Evolutionary conservation across 2,888 invertebrate species (phyloP).

Genomic region (Entomobrya proxima): DNA sequence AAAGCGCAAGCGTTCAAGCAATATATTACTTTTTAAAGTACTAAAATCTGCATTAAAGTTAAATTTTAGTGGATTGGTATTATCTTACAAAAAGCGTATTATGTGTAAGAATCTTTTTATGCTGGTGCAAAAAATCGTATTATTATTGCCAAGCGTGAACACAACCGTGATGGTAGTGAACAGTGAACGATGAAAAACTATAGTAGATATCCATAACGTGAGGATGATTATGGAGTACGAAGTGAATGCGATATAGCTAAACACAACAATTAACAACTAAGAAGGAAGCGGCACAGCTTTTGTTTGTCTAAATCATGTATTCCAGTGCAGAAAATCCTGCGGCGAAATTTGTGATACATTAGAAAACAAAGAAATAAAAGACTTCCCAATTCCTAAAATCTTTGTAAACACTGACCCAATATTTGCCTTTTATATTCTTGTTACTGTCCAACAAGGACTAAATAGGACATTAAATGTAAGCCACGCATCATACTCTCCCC

Average conservation of each 20-base stretch:
- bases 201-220: not conserved
- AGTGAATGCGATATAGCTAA: not conserved
- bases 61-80: slow-evolving; percentile 2
- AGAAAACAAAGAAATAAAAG: not conserved
- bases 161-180: not conserved
- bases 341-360: not conserved
- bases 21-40: slow-evolving; percentile 14
- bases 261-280: not conserved
- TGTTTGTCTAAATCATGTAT: too few species aligned
- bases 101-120: slow-evolving; percentile 25
- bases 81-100: not conserved
- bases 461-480: slow-evolving; percentile 13
- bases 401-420: slow-evolving; percentile 7
- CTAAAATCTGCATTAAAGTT: slow-evolving; percentile 13
- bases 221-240: not conserved
- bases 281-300: too few species aligned
- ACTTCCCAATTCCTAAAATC: not conserved
- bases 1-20: not conserved
- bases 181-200: slow-evolving; percentile 41
- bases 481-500: not conserved
- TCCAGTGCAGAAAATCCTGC: not conserved
- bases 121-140: not conserved
- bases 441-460: slow-evolving; percentile 1
- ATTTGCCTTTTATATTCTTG: not conserved
- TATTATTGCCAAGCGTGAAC: slow-evolving; percentile 18